These are phyloP conservation scores for Reinhardtius hippoglossoides DNA, from an alignment of 2,113 vertebrate species.

Conservation along the genomic window DNA sequence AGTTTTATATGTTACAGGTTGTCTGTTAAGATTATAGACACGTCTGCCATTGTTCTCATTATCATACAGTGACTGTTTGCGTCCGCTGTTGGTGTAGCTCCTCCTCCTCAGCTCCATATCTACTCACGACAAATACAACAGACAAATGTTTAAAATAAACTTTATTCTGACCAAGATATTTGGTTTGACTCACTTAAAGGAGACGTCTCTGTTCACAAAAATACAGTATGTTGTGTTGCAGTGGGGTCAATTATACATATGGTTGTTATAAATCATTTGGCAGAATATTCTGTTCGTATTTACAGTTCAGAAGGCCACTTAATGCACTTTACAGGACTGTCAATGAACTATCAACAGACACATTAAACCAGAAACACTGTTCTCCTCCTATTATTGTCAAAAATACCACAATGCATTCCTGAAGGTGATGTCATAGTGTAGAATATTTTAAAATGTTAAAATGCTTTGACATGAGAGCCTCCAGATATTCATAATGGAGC, in stretches of 20 bases:
- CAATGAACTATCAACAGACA: conserved; percentile 52
- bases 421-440: conserved; percentile 6
- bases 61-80: no score
- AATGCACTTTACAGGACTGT: conserved; percentile 64
- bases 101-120: no score
- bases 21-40: no score
- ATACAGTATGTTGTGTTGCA: neutral
- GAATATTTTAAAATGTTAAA: conserved; percentile 17
- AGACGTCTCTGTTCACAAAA: conserved; percentile 20
- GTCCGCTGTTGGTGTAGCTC: no score
- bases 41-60: no score
- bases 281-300: conserved; percentile 61
- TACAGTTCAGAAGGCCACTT: conserved; percentile 75
- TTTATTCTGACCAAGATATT: conserved; percentile 71
- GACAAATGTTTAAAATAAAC: conserved; percentile 67
- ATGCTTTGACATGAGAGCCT: conserved; percentile 19
- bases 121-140: neutral
- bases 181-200: conserved; percentile 42
- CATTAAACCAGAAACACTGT: conserved; percentile 30
- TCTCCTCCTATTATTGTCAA: conserved; percentile 20
- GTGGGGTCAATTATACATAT: conserved; percentile 12
- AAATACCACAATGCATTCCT: conserved; percentile 27
- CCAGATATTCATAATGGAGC: neutral
- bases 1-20: no score
- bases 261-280: conserved; percentile 59